Base-by-base conservation (phyloP, 2,797 vertebrate genomes). In the Trachurus trachurus region DNA sequence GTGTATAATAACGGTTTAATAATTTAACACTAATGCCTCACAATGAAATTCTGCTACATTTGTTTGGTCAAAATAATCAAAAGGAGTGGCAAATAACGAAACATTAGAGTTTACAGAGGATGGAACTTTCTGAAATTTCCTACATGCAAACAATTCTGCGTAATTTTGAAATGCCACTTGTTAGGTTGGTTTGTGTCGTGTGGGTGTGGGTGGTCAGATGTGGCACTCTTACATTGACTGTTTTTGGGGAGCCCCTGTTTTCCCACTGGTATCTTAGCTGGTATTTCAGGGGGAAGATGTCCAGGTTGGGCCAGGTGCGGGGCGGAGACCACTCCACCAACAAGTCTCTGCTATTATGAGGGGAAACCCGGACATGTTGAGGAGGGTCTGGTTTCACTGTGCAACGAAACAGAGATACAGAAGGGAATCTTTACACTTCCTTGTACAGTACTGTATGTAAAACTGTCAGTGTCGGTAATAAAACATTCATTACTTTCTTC, bases 371-470 rank as follows among this genome's bases (percentile, higher is more conserved):
- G 22, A 96, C 62, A 10, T 94, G 54, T 16, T 92, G 83, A 0
- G 95, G 95, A 59, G 94, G 93, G 81, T 96, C 92, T 21, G 95
- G 95, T 87, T 95, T 96, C 79, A 96, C 95, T 96, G 59, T 21
- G 83, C 16, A 78, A 17, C 49, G 77, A 77, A 16, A 61, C 15
- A 72, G 26, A 62, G 0, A 56, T 3, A 65, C 29, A 59, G 22
- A 72, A 12, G 13, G 10, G 12, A 12, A 26, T 10, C 9, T 9
- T 4, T 42, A 6, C 26, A n/a, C 2, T 2, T 50, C 4, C 49
- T 21, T 34, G 6, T 2, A 12, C 21, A 34, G 2, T 3, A 31
- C 10, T n/a, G 44, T 22, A 56, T 57, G 26, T 58, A 19, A 68
- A 63, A 2, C 0, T 15, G 13, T 44, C 42, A 15, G 5, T 17